phyloP scores from a whole-genome alignment of 23 tunicate species.

The Styela clava region DNA sequence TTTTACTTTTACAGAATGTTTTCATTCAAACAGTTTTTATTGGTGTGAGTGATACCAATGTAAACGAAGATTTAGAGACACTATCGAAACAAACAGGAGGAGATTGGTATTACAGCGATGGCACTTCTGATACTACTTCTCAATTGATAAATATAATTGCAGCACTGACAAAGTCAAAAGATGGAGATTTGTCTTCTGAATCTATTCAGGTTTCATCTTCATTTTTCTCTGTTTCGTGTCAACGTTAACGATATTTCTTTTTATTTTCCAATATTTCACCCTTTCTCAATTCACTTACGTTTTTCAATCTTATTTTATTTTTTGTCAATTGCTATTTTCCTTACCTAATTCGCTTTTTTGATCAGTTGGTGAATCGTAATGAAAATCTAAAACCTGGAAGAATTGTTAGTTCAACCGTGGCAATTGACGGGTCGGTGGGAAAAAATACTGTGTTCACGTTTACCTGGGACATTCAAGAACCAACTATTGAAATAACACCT shows the following conservation, averaged over 20 bases:
- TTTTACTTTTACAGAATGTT: not conserved
- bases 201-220: not conserved
- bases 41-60: not conserved
- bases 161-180: not conserved
- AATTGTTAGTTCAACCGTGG: not conserved
- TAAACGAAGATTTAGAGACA: not conserved
- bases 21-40: not conserved
- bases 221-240: too few relatives aligned
- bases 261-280: too few relatives aligned
- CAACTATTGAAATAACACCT: not conserved
- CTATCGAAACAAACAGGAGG: not conserved
- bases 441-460: constrained; percentile 52
- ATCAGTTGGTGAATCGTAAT: not conserved
- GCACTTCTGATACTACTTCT: not conserved
- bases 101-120: not conserved
- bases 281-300: too few relatives aligned
- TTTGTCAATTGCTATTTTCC: too few relatives aligned
- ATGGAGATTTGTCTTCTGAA: not conserved
- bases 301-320: too few relatives aligned
- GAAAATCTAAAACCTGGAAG: not conserved
- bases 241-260: too few relatives aligned
- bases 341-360: too few relatives aligned
- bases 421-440: constrained; percentile 50
- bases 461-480: constrained; percentile 23
- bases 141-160: not conserved